phyloP scores from a whole-genome alignment of 2,113 vertebrate species.

The Ifrita kowaldi region DNA sequence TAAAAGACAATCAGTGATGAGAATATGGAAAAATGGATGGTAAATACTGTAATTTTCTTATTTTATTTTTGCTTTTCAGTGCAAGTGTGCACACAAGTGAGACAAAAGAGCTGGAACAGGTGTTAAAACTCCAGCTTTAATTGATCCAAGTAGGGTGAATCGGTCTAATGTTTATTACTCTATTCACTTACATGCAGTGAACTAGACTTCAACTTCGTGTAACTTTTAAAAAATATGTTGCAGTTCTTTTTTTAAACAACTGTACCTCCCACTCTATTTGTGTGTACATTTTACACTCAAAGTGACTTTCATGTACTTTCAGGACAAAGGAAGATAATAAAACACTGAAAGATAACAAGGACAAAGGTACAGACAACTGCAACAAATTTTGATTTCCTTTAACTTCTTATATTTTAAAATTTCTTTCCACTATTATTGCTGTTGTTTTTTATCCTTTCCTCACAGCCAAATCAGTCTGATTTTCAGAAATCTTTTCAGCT shows the following conservation, averaged over 20 bases:
- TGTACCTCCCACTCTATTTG: background rate
- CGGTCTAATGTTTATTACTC: background rate
- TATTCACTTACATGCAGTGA: background rate
- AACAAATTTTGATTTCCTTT: background rate
- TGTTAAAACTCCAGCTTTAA: background rate
- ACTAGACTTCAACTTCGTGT: background rate
- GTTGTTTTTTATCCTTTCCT: background rate
- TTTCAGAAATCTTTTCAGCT: background rate
- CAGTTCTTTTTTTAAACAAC: background rate
- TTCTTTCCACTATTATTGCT: background rate
- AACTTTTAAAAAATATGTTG: background rate
- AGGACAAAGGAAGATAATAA: background rate
- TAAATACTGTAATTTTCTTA: background rate
- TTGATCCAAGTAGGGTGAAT: background rate
- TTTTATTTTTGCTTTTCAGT: background rate
- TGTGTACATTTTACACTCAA: background rate
- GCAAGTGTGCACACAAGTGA: background rate
- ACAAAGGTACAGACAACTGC: background rate
- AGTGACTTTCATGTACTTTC: background rate
- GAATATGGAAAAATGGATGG: background rate
- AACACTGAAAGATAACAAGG: background rate
- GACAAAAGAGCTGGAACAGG: background rate
- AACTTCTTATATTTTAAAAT: background rate
- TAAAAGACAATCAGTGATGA: background rate
- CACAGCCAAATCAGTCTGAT: background rate